Evolutionary conservation across 2,888 invertebrate genomes (phyloP).

Genomic region (Andrena bicolor): DNA sequence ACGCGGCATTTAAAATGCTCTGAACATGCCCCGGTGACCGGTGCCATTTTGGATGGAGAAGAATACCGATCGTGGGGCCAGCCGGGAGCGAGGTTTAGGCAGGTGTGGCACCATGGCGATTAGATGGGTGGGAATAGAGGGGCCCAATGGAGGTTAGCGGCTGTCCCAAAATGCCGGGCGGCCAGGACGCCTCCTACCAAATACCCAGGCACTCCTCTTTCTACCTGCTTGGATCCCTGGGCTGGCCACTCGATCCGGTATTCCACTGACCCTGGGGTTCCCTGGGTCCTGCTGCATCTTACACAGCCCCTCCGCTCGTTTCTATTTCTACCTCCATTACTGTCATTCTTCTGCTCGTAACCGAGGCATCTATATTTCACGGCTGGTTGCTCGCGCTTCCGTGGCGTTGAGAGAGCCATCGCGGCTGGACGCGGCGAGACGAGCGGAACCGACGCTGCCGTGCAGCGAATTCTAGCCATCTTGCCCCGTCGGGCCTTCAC

Average conservation of each 20-base stretch:
- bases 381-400: constrained; percentile 54
- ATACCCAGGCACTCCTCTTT: constrained; percentile 55
- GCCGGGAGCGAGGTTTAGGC: not conserved
- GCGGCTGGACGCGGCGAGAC: constrained; percentile 14
- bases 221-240: constrained; percentile 54
- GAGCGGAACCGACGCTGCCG: not conserved
- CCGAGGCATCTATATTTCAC: constrained; percentile 60
- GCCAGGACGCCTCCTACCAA: constrained; percentile 38
- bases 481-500: not conserved
- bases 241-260: constrained; percentile 26
- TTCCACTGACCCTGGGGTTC: not conserved
- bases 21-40: not conserved
- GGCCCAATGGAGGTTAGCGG: constrained; percentile 52
- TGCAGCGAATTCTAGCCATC: constrained; percentile 16
- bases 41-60: not conserved
- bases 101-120: constrained; percentile 41
- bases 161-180: constrained; percentile 63
- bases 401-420: constrained; percentile 52
- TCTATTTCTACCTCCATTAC: constrained; percentile 74
- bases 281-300: constrained; percentile 41
- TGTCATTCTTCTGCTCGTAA: constrained; percentile 66
- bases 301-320: constrained; percentile 59
- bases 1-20: not conserved
- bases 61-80: not conserved
- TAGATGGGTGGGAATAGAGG: constrained; percentile 38